Conservation (phyloP, 2,113 vertebrate genomes). For the Diglossa brunneiventris region DNA sequence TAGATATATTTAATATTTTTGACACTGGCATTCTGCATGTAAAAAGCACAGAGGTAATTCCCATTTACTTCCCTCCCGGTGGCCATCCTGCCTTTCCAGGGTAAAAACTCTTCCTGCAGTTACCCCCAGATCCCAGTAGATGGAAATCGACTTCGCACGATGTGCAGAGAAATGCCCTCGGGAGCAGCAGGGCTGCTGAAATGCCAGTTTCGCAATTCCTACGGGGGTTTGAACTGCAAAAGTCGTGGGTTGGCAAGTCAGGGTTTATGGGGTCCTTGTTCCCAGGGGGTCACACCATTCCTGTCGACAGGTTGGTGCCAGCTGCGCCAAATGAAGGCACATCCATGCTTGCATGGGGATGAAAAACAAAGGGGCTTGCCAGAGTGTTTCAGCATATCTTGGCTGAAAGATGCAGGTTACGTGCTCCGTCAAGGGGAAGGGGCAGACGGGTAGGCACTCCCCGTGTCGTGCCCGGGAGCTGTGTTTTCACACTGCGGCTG, state of each 20-base stretch:
- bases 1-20: not conserved
- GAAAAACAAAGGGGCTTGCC: too few species aligned
- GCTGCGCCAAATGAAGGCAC: not conserved
- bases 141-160: not conserved
- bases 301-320: rapidly evolving
- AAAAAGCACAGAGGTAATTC: not conserved
- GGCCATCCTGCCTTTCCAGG: too few species aligned
- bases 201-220: rapidly evolving
- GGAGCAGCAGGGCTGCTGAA: too few species aligned
- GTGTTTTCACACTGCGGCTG: rapidly evolving
- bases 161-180: not conserved
- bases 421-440: rapidly evolving
- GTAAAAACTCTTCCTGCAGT: not conserved
- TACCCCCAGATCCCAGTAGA: not conserved
- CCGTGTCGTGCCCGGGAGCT: rapidly evolving
- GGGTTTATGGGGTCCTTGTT: not conserved
- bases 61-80: not conserved
- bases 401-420: not conserved
- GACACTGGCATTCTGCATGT: not conserved
- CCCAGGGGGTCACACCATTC: not conserved
- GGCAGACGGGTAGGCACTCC: not conserved
- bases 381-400: rapidly evolving
- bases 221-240: rapidly evolving
- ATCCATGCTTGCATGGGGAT: rapidly evolving
- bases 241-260: not conserved